These are phyloP conservation scores for Lanius ludovicianus DNA, from an alignment of 2,113 vertebrate genomes.

Conservation along the genomic window DNA sequence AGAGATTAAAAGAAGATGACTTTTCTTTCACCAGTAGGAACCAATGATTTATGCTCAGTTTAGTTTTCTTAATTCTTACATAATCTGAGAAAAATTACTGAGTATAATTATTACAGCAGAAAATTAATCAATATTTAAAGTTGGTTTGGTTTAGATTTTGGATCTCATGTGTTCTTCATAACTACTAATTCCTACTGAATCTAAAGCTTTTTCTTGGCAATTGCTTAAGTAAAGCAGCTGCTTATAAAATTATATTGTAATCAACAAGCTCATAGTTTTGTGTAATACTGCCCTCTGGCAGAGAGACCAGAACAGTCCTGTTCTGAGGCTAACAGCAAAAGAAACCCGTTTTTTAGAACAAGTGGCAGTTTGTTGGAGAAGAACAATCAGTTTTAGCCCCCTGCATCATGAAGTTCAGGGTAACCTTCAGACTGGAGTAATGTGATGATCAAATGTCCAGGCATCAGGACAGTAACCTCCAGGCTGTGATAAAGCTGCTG, in stretches of 20 bases:
- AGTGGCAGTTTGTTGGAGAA: background rate
- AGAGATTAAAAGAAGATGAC: background rate
- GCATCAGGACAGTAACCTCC: background rate
- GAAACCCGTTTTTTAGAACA: background rate
- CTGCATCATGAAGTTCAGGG: background rate
- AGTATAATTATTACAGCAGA: background rate
- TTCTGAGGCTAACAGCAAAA: background rate
- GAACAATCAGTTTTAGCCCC: background rate
- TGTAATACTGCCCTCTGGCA: constrained; percentile 46
- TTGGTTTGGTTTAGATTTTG: background rate
- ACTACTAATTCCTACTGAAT: background rate
- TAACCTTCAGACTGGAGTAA: background rate
- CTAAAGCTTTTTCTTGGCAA: background rate
- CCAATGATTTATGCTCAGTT: background rate
- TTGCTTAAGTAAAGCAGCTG: constrained; percentile 7
- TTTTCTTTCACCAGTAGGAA: background rate
- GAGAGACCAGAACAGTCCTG: background rate
- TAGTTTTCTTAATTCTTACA: background rate
- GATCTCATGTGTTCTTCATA: background rate
- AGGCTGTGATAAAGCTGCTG: background rate
- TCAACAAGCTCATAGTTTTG: background rate
- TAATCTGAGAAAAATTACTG: background rate
- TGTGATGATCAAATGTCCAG: background rate
- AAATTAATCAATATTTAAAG: background rate
- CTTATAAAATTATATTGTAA: background rate